phyloP scores from a whole-genome alignment of 2,797 vertebrate genomes.

The Pseudotriccus pelzelni region DNA sequence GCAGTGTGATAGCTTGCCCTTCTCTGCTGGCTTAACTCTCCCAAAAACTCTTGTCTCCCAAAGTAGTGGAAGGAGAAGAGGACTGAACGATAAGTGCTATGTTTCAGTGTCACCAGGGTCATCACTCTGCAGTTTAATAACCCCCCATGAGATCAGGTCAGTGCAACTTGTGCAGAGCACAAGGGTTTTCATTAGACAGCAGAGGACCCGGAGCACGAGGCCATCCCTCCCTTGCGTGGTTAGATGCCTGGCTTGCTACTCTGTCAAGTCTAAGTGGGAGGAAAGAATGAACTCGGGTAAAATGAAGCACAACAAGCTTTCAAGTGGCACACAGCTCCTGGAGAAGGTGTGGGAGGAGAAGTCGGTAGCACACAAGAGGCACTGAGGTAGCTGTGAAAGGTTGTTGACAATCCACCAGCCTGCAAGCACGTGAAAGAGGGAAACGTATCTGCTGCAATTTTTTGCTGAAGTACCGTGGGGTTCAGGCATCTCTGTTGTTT shows the following conservation, averaged over 20 bases:
- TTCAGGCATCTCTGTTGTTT: background rate
- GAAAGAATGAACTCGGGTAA: background rate
- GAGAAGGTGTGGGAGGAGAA: conserved; percentile 40
- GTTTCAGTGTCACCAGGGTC: background rate
- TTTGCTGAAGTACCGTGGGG: background rate
- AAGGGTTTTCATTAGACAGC: background rate
- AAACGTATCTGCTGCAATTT: background rate
- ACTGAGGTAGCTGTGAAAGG: background rate
- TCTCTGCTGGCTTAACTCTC: background rate
- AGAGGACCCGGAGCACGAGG: background rate
- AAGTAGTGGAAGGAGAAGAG: background rate
- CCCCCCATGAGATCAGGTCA: background rate
- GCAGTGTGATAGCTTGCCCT: background rate
- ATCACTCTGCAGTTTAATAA: background rate
- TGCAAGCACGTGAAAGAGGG: background rate
- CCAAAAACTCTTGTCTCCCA: background rate
- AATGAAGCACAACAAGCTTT: background rate
- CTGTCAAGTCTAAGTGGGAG: background rate
- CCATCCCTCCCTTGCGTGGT: background rate
- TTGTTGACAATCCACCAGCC: background rate
- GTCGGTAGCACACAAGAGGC: background rate
- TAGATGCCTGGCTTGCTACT: background rate
- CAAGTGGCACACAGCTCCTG: background rate
- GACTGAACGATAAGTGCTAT: background rate
- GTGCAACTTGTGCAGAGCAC: background rate